These are phyloP conservation scores for Dolichallabes microphthalmus DNA, from an alignment of 2,113 vertebrate genomes.

Conservation along the genomic window DNA sequence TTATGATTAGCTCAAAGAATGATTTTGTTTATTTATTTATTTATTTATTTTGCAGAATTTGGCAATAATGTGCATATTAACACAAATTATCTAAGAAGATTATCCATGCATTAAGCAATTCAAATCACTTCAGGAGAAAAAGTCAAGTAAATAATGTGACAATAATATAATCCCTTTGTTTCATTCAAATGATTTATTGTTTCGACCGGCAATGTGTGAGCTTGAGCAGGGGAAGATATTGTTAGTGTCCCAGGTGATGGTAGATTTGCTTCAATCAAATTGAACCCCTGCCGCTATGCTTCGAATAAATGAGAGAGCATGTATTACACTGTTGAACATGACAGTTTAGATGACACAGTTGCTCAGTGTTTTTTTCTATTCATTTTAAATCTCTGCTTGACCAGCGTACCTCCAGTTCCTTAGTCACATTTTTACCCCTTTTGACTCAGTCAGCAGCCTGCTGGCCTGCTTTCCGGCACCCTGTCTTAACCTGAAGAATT, in stretches of 20 bases:
- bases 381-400: slow-evolving; percentile 19
- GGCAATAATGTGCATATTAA: background rate
- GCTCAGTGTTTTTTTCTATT: background rate
- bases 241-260: background rate
- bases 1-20: slow-evolving; percentile 69
- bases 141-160: background rate
- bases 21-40: slow-evolving; percentile 55
- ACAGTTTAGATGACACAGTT: slow-evolving; percentile 25
- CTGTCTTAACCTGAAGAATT: slow-evolving; percentile 80
- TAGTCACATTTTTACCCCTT: slow-evolving; percentile 44
- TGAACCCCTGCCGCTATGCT: background rate
- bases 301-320: slow-evolving; percentile 1
- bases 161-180: background rate
- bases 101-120: background rate
- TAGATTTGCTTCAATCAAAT: slow-evolving; percentile 11
- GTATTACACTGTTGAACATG: slow-evolving; percentile 10
- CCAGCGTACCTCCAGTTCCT: slow-evolving; percentile 1
- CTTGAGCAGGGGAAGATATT: background rate
- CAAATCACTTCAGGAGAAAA: background rate
- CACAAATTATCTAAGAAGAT: background rate
- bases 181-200: background rate
- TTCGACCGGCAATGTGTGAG: background rate
- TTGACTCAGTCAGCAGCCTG: slow-evolving; percentile 56
- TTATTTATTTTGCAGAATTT: too few relatives aligned
- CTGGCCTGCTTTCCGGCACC: slow-evolving; percentile 64